Evolutionary conservation across 2,888 invertebrate species (phyloP), one percentile per base, ranked within the genome.

Genomic region (Linnaemya vulpina): DNA sequence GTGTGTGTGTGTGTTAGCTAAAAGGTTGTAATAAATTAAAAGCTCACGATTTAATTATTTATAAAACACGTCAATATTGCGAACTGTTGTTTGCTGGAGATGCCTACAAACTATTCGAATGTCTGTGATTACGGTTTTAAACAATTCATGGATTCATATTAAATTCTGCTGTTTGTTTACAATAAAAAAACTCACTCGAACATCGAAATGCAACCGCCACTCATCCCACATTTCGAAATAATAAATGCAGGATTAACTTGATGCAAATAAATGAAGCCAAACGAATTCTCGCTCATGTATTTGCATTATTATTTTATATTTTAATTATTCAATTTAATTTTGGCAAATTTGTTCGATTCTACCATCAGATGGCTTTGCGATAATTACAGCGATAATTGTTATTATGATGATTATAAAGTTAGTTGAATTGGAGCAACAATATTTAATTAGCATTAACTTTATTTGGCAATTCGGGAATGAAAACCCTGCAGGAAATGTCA

Each of bases 341-440:
- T 20, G 10, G 38, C 20, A 15, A 22, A 68, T 22, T 11, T 38
- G 8, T 58, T 30, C 20, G 35, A 51, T 62, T 74, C 49, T 62
- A 58, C 22, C 38, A 49, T 60, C 73, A 62, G 51, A 62, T 53
- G 74, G 20, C 40, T 53, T 62, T 51, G 49, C 22, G 62, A 62
- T 75, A 38, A 63, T 51, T 40, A 40, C 51, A 22, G 40, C 17
- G 63, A 63, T 75, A 63, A 75, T 43, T 60, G 58, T 60, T 60
- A 38, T 60, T 43, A 35, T 62, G 15, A 35, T 15, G n/a, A 49
- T 58, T 60, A 38, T 38, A 8, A 35, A n/a, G 60, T 20, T 17
- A n/a, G 60, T 20, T 17, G 22, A 43, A 22, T 43, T 35, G 22
- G 46, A 43, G 38, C 11, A 62, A 11, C n/a, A 30, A 8, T 46